Evolutionary conservation across 1,140 invertebrate species (phyloP), one percentile per base, ranked within the genome.

Genomic region (Nasonia giraulti): DNA sequence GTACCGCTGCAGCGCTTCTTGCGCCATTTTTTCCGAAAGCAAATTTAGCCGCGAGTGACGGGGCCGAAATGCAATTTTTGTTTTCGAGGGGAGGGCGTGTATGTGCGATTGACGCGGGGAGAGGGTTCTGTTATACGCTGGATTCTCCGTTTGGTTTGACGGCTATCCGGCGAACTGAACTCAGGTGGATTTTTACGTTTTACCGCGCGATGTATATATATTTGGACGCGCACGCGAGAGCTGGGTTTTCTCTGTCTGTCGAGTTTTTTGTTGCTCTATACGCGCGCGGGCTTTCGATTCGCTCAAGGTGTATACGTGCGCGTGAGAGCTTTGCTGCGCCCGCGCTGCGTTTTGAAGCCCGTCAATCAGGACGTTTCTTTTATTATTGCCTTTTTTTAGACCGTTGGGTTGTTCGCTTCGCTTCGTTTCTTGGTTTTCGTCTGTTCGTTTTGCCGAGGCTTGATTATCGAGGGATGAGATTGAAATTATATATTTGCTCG

Each of bases 31-130:
- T 84, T 40, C 66, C 50, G 40, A 84, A 79, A 84, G 33, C 76
- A 31, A 84, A 79, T 84, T 78, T 79, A 77, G 66, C 76, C 76
- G 66, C 44, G 40, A 84, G 76, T 79, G 82, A 79, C 75, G 66
- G 33, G 14, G 11, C 7, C 31, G 10, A 84, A 84, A 84, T 84
- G 69, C 62, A 84, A 74, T 84, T 80, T 84, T 66, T 68, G 20
- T 80, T 80, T 79, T 77, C 31, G 20, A 27, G 10, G 44, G 20
- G 10, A 33, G 33, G 37, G 23, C 44, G 40, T 33, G 6, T 31
- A 74, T 31, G 17, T 85, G 78, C 71, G 71, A 85, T 85, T 85
- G 83, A 80, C 78, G 78, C 44, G 12, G 33, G 31, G 33, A 14
- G 33, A 40, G 14, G 71, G 14, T 50, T 27, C 62, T 47, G n/a